Percentiles rank a stretch among this genome's conserved stretches.
Conservation (phyloP, 1,140 invertebrate species). For the Acromyrmex charruanus region DNA sequence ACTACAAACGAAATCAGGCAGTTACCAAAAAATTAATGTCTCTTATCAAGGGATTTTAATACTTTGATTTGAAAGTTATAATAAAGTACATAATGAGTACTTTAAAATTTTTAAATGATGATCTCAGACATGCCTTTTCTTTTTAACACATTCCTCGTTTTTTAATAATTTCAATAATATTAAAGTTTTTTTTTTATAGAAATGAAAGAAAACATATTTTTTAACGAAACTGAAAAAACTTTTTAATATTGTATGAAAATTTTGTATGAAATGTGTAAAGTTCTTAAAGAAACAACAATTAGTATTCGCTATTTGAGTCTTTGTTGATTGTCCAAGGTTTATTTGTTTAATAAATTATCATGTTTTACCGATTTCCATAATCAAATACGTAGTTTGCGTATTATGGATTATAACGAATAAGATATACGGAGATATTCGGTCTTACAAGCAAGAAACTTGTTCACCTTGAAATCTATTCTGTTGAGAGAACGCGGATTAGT, state of each 20-base stretch:
- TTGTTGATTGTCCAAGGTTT: neutral
- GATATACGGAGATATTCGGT: neutral
- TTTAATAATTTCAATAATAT: neutral
- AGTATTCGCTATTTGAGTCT: neutral
- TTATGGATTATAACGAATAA: slow-evolving; percentile 4
- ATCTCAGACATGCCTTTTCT: neutral
- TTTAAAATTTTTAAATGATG: neutral
- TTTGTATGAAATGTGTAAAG: neutral
- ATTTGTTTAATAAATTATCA: slow-evolving; percentile 30
- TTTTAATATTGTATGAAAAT: neutral
- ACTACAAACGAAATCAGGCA: slow-evolving; percentile 67
- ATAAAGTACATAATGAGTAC: neutral
- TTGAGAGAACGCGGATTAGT: neutral
- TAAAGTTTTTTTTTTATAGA: neutral
- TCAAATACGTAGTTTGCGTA: neutral
- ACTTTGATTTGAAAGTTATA: neutral
- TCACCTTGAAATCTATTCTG: slow-evolving; percentile 33
- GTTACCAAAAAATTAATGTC: neutral
- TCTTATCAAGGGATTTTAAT: neutral
- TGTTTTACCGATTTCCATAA: slow-evolving; percentile 34
- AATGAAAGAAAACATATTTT: neutral
- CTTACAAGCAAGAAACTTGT: slow-evolving; percentile 10
- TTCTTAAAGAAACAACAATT: neutral
- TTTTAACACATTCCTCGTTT: neutral
- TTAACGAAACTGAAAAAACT: neutral